phyloP scores from a whole-genome alignment of 2,888 invertebrate species.

The Ophion costatus region DNA sequence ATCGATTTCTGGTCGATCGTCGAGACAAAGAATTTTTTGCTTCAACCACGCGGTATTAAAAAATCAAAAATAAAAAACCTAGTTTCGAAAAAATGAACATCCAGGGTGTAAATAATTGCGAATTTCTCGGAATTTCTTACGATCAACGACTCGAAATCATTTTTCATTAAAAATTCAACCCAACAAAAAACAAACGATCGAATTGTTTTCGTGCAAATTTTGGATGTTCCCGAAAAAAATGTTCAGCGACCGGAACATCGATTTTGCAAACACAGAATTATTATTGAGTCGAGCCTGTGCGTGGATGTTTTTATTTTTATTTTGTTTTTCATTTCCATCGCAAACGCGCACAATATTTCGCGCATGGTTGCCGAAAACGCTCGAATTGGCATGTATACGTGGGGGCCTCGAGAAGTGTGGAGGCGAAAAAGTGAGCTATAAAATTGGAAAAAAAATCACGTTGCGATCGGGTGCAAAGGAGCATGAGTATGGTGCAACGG shows the following conservation, averaged over 20 bases:
- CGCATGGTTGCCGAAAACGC: slow-evolving; percentile 32
- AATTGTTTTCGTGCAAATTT: neutral
- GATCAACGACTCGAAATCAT: neutral
- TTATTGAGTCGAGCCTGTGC: slow-evolving; percentile 2
- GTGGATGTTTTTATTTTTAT: neutral
- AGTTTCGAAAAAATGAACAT: neutral
- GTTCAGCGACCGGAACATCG: slow-evolving; percentile 17
- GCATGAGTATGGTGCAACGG: slow-evolving; percentile 31
- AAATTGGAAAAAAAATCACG: slow-evolving; percentile 36
- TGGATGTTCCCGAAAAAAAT: neutral
- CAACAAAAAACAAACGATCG: neutral
- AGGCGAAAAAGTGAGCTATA: slow-evolving; percentile 14
- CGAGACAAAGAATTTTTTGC: no score
- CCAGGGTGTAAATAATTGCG: neutral
- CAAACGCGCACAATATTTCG: slow-evolving; percentile 26
- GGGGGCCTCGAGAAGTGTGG: slow-evolving; percentile 43
- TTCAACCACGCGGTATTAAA: no score
- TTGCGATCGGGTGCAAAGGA: slow-evolving; percentile 45
- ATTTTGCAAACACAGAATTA: slow-evolving; percentile 4
- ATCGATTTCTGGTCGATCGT: no score
- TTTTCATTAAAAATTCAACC: neutral
- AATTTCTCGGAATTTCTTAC: neutral
- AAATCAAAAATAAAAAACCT: no score
- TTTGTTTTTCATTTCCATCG: slow-evolving; percentile 23
- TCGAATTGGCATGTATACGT: slow-evolving; percentile 27